Percentiles rank a stretch among this genome's conserved stretches.
Conservation (phyloP, 2,113 vertebrate species). For the Amphilophus citrinellus region DNA sequence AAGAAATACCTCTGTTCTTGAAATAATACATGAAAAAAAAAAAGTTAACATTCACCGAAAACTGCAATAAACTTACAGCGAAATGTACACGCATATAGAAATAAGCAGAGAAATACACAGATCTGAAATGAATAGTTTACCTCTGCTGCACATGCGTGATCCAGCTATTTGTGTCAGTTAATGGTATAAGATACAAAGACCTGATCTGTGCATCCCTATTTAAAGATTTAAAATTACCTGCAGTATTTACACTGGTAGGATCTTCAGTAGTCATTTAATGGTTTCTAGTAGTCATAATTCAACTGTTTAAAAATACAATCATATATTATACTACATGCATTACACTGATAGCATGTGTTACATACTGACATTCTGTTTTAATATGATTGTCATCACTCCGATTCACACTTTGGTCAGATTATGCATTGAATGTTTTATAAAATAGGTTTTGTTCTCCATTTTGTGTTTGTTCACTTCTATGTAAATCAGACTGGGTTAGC, state of each 20-base stretch:
- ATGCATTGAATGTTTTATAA: not conserved
- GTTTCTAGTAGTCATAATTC: conserved; percentile 46
- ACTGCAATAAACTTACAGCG: not conserved
- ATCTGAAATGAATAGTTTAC: not conserved
- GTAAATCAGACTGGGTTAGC: conserved; percentile 48
- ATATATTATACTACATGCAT: conserved; percentile 31
- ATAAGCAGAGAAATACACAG: not conserved
- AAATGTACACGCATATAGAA: not conserved
- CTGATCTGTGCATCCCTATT: not conserved
- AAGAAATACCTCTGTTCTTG: not conserved
- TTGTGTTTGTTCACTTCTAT: not conserved
- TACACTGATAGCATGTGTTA: not conserved
- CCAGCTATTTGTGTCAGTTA: not conserved
- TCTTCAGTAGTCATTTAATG: conserved; percentile 66
- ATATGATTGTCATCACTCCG: conserved; percentile 32
- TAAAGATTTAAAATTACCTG: conserved; percentile 33
- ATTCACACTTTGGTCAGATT: conserved; percentile 14
- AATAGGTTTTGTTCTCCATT: not conserved
- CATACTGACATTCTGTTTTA: not conserved
- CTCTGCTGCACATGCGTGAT: not conserved
- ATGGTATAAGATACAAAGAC: not conserved
- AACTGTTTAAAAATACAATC: conserved; percentile 29
- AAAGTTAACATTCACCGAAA: not conserved
- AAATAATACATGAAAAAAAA: not conserved
- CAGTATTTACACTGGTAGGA: conserved; percentile 58